These are phyloP conservation scores for Progne subis DNA, from an alignment of 2,113 vertebrate genomes.

Conservation along the genomic window DNA sequence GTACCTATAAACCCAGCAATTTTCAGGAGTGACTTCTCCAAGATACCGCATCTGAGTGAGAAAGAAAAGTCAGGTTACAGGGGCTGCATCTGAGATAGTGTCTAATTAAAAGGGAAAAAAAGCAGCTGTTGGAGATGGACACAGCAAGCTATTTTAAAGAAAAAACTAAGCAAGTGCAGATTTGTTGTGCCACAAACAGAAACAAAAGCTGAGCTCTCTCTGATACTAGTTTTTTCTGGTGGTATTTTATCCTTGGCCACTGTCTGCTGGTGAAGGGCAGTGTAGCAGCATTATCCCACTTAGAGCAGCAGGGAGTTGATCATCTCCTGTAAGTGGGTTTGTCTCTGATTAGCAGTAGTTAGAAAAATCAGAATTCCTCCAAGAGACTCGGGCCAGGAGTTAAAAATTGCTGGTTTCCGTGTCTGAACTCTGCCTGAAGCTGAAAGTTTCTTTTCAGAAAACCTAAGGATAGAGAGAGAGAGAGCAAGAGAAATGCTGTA, in stretches of 20 bases:
- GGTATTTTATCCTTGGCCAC: background rate
- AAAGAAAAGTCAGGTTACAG: constrained; percentile 14
- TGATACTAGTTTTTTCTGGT: background rate
- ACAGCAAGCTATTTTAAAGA: background rate
- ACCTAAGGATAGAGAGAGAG: background rate
- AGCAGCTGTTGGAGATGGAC: background rate
- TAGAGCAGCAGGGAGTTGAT: background rate
- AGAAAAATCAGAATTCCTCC: background rate
- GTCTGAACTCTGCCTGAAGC: background rate
- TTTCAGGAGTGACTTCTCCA: background rate
- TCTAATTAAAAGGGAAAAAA: constrained; percentile 13
- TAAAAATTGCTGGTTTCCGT: background rate
- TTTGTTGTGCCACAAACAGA: background rate
- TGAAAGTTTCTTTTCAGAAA: background rate
- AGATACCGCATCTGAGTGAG: background rate
- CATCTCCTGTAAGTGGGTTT: background rate
- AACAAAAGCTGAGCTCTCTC: background rate
- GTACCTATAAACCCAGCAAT: background rate
- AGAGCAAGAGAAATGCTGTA: background rate
- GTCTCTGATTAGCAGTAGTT: background rate
- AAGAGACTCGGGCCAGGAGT: background rate
- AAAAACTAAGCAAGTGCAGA: background rate
- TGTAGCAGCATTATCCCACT: background rate
- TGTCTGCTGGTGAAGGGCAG: background rate
- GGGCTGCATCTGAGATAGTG: constrained; percentile 1